These are phyloP conservation scores for Exocentrus adspersus DNA, from an alignment of 2,888 invertebrate genomes.

Conservation along the genomic window DNA sequence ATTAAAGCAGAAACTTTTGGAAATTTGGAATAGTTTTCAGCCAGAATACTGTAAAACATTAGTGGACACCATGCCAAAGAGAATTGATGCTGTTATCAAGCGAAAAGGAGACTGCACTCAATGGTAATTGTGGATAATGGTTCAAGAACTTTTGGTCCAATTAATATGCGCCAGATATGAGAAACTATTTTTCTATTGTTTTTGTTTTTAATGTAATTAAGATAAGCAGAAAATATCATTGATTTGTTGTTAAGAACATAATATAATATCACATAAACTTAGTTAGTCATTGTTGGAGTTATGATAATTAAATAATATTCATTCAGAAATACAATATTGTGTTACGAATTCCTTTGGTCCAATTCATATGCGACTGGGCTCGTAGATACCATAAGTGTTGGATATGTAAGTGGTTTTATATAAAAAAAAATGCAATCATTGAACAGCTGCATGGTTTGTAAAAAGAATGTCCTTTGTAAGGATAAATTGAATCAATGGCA, in stretches of 20 bases:
- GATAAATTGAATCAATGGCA: background rate
- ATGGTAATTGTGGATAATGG: slow-evolving; percentile 19
- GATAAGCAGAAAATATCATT: too few species aligned
- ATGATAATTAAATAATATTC: too few species aligned
- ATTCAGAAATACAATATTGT: too few species aligned
- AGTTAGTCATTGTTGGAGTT: too few species aligned
- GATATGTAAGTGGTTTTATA: slow-evolving; percentile 1
- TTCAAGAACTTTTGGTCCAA: background rate
- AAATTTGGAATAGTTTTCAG: slow-evolving; percentile 30
- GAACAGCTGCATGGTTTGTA: background rate
- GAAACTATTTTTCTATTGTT: background rate
- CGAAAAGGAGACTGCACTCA: slow-evolving; percentile 24
- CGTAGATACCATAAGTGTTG: background rate
- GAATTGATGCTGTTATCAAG: slow-evolving; percentile 20
- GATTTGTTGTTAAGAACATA: too few species aligned
- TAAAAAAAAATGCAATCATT: background rate
- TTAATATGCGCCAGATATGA: background rate
- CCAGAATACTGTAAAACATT: slow-evolving; percentile 31
- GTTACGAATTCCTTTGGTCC: too few species aligned
- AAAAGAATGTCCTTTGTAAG: background rate
- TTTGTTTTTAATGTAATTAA: too few species aligned
- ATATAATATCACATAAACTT: too few species aligned
- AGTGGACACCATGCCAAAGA: slow-evolving; percentile 24
- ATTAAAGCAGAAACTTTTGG: slow-evolving; percentile 18
- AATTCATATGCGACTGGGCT: too few species aligned